Evolutionary conservation across 2,113 vertebrate species (phyloP).

Genomic region (Aphyosemion australe): DNA sequence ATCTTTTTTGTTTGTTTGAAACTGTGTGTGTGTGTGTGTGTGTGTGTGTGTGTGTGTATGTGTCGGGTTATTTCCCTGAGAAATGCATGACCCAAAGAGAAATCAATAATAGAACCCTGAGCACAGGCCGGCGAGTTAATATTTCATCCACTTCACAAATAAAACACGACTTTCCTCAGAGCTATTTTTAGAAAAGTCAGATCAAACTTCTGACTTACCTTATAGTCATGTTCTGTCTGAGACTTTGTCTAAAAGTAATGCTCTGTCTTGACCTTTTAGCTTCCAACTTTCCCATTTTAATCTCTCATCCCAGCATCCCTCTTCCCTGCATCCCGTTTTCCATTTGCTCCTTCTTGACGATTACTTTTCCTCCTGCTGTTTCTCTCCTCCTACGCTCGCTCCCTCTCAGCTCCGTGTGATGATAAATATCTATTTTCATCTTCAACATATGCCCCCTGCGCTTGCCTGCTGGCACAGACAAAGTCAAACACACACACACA

Average conservation of each 20-base stretch:
- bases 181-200: slow-evolving; percentile 37
- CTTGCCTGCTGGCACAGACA: slow-evolving; percentile 60
- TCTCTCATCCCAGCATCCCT: slow-evolving; percentile 6
- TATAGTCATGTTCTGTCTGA: not conserved
- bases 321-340: slow-evolving; percentile 11
- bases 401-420: slow-evolving; percentile 51
- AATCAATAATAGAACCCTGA: no score
- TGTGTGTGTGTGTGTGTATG: not conserved
- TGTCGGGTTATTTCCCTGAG: slow-evolving; percentile 41
- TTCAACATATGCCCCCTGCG: slow-evolving; percentile 72
- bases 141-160: slow-evolving; percentile 65
- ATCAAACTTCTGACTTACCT: slow-evolving; percentile 6
- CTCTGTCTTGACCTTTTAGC: slow-evolving; percentile 18
- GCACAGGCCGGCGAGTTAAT: slow-evolving; percentile 56
- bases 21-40: slow-evolving; percentile 5
- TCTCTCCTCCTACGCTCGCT: slow-evolving; percentile 37
- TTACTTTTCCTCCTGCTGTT: slow-evolving; percentile 32
- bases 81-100: no score
- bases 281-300: not conserved
- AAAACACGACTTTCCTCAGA: slow-evolving; percentile 48
- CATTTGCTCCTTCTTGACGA: slow-evolving; percentile 43
- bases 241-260: not conserved
- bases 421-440: slow-evolving; percentile 78
- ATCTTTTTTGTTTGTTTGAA: slow-evolving; percentile 18
- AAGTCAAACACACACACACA: slow-evolving; percentile 53